Evolutionary conservation across 2,888 invertebrate genomes (phyloP).

Genomic region (Xiphydria camelus): DNA sequence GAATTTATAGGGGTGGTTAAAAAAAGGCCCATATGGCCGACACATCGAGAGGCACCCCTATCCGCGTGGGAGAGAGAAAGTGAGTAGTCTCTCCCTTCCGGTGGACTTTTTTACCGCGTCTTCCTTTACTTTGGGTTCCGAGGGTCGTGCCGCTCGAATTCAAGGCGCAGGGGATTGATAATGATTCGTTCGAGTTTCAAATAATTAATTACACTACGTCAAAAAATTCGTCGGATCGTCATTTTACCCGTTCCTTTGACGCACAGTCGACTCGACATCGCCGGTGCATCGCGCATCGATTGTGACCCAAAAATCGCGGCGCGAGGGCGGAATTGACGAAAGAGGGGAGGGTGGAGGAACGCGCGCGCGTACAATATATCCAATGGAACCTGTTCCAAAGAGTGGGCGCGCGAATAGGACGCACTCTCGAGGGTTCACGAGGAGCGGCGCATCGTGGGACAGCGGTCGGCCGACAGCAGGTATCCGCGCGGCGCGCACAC

Average conservation of each 20-base stretch:
- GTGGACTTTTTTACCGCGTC: neutral
- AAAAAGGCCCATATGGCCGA: slow-evolving; percentile 48
- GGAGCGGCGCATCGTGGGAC: slow-evolving; percentile 6
- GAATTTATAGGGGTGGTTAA: slow-evolving; percentile 29
- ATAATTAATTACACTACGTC: too few species aligned
- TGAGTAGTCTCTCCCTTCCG: slow-evolving; percentile 30
- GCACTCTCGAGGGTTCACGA: slow-evolving; percentile 20
- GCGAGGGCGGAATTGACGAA: too few species aligned
- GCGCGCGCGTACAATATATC: too few species aligned
- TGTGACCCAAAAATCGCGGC: too few species aligned
- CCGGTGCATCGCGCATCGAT: too few species aligned
- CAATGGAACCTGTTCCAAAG: slow-evolving; percentile 19
- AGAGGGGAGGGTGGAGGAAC: too few species aligned
- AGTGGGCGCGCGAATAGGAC: slow-evolving; percentile 19
- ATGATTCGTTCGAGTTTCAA: too few species aligned
- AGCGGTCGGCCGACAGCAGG: neutral
- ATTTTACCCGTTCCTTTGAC: too few species aligned
- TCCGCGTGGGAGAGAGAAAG: slow-evolving; percentile 44
- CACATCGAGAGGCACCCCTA: slow-evolving; percentile 34
- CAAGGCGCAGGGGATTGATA: too few species aligned
- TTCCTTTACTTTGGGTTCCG: neutral
- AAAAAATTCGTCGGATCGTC: too few species aligned
- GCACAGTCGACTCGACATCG: too few species aligned
- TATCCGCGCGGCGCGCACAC: neutral
- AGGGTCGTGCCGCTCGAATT: too few species aligned